phyloP scores from a whole-genome alignment of 2,113 vertebrate genomes.

The Platichthys stellatus region DNA sequence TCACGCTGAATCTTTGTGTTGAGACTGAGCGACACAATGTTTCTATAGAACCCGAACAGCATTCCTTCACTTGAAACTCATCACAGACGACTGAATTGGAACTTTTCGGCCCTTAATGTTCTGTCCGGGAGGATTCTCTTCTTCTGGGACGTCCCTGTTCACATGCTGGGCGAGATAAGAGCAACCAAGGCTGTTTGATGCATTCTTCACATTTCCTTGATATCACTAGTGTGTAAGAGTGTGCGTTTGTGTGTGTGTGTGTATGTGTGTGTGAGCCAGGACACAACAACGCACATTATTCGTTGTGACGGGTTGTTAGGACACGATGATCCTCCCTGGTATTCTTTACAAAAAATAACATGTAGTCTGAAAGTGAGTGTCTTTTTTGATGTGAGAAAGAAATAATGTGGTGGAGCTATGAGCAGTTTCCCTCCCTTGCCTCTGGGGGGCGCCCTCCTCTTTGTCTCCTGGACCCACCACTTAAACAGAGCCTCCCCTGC shows the following conservation, averaged over 20 bases:
- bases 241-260: neutral
- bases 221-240: conserved; percentile 35
- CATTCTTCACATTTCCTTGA: conserved; percentile 71
- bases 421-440: conserved; percentile 45
- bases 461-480: conserved; percentile 68
- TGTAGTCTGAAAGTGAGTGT: conserved; percentile 24
- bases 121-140: conserved; percentile 20
- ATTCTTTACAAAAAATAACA: conserved; percentile 1
- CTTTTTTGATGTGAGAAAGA: conserved; percentile 41
- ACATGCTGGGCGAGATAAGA: conserved; percentile 56
- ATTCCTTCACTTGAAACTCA: too few species aligned
- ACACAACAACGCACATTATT: conserved; percentile 58
- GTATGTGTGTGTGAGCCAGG: neutral
- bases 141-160: conserved; percentile 56
- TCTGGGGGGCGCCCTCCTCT: conserved; percentile 70
- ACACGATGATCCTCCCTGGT: conserved; percentile 49
- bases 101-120: too few species aligned
- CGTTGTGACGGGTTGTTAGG: conserved; percentile 43
- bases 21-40: too few species aligned
- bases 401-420: neutral
- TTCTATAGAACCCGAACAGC: too few species aligned
- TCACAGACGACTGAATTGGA: neutral
- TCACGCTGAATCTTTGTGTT: too few species aligned
- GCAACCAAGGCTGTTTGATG: conserved; percentile 65
- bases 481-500: neutral